These are phyloP conservation scores for Phenganax subtilis DNA, from an alignment of 92 coral and sea anemone species.

Conservation along the genomic window DNA sequence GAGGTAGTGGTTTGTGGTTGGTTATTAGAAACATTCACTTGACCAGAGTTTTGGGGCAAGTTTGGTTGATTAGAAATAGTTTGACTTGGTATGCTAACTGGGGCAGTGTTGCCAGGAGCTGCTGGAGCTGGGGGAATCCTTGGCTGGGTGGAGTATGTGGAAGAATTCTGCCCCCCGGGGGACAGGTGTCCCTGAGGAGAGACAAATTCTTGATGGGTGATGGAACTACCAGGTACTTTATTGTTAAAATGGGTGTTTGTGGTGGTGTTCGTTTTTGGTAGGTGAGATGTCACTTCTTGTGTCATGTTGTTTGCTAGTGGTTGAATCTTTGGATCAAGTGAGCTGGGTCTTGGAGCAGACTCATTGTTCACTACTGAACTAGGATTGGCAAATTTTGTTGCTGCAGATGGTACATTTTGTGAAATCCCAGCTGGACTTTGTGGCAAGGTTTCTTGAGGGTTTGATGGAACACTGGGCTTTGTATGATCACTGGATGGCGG, in stretches of 20 bases:
- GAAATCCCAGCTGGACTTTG: neutral
- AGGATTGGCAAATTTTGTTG: neutral
- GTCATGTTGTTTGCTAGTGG: neutral
- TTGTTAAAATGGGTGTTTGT: neutral
- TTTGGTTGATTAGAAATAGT: neutral
- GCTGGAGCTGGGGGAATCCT: no score
- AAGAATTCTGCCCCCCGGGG: no score
- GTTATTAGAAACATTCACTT: neutral
- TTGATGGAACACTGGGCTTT: neutral
- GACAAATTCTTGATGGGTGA: no score
- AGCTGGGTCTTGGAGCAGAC: neutral
- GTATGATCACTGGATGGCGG: slow-evolving; percentile 10
- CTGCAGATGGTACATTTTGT: neutral
- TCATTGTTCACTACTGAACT: neutral
- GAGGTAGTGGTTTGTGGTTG: slow-evolving; percentile 13
- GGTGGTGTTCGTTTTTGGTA: neutral
- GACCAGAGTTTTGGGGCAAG: neutral
- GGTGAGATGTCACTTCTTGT: neutral
- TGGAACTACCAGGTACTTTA: neutral
- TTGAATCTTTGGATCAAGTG: neutral
- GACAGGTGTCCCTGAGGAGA: no score
- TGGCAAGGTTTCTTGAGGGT: neutral
- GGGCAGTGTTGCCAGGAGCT: no score
- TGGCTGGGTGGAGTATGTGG: no score
- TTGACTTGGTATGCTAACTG: neutral